Base-by-base conservation (phyloP, 2,113 vertebrate genomes). In the Megalops atlanticus region DNA sequence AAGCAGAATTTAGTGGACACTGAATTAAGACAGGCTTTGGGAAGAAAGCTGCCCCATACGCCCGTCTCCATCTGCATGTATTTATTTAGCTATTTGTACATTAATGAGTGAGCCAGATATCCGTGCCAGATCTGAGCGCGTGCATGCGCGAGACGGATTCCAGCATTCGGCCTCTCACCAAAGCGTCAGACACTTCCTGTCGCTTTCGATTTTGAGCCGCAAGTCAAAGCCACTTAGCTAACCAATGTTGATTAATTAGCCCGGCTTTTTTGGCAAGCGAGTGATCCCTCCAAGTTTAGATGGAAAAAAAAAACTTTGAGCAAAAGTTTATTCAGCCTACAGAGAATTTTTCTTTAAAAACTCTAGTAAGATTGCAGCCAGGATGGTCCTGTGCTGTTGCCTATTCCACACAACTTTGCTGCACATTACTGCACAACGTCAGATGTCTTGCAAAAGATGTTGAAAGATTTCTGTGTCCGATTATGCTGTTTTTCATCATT, bases 1-100 rank as follows among this genome's bases (percentile, higher is more conserved):
- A 71, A 35, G 72, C 69, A 77, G 76, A 31, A 27, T 74, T 78
- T 78, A 77, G 72, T 64, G 38, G 71, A 54, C 47, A 58, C 33
- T 52, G 84, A 81, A 85, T 52, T 86, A 84, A 80, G 83, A 87
- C 81, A 76, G 80, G 81, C 79, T 82, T 86, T 75, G 80, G 41
- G 58, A 85, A 85, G 80, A 80, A 83, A 85, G 79, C 81, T 82
- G 35, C 69, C 73, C 47, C 31, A 71, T 43, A 64, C 77, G 52
- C 31, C 35, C 39, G 21, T 74, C 81, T 87, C 86, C 85, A 89
- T 93, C 86, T 90, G 88, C 86, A 90, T 91, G 87, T 87, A 90
- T 91, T 88, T 88, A 89, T 92, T 86, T 83, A 87, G 77, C 90
- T 89, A 83, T 90, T 92, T 87, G 86, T 86, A 85, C 88, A 86